Conservation (phyloP, 1,140 invertebrate genomes). For the Zelostemma sp. region DNA sequence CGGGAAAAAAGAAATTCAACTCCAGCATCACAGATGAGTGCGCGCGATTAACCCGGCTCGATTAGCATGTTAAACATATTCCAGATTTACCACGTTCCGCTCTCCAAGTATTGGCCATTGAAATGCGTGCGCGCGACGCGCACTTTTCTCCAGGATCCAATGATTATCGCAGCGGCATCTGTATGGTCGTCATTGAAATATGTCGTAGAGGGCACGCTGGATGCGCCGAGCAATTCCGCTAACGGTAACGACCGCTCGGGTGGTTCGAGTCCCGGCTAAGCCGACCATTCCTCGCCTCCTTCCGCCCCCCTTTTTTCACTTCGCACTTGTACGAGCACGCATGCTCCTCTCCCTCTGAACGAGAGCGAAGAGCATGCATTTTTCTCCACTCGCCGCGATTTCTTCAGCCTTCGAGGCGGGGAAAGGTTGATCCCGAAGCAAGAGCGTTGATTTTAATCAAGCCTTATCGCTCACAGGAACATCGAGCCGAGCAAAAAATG, state of each 20-base stretch:
- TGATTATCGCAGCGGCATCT: constrained; percentile 71
- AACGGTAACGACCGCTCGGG: constrained; percentile 67
- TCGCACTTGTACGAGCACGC: constrained; percentile 30
- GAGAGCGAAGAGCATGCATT: constrained; percentile 3
- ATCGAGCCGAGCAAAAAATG: no score
- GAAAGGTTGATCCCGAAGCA: no score
- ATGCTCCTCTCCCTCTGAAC: constrained; percentile 35
- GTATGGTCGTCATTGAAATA: constrained; percentile 69
- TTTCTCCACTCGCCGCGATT: no score
- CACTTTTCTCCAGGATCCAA: constrained; percentile 47
- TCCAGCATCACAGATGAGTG: constrained; percentile 14
- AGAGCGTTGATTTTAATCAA: no score
- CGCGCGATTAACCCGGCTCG: constrained; percentile 16
- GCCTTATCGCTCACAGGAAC: no score
- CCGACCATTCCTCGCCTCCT: constrained; percentile 9
- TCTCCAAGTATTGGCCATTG: constrained; percentile 22
- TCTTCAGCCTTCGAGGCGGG: no score
- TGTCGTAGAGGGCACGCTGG: constrained; percentile 61
- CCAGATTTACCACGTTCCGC: constrained; percentile 33
- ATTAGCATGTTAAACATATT: constrained; percentile 41
- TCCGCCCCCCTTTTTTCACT: constrained; percentile 28
- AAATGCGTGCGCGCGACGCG: constrained; percentile 40
- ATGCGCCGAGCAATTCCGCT: constrained; percentile 64
- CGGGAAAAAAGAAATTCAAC: constrained; percentile 15
- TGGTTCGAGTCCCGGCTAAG: constrained; percentile 69